These are phyloP conservation scores for Proales similis DNA, from an alignment of 1,140 invertebrate species.

Conservation along the genomic window DNA sequence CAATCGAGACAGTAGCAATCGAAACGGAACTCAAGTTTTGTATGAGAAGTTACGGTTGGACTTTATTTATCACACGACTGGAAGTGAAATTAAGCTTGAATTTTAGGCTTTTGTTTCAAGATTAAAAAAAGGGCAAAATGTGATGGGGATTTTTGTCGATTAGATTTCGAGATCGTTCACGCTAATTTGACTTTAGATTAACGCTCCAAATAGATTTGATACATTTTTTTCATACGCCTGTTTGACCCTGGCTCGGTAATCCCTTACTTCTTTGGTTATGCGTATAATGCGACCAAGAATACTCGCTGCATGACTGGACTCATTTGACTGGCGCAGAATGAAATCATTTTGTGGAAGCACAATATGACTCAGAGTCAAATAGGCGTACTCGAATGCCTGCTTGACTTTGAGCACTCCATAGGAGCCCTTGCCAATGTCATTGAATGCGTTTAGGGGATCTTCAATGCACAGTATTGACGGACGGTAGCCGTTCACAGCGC, in stretches of 20 bases:
- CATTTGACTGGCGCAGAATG: conserved; percentile 61
- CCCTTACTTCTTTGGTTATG: conserved; percentile 18
- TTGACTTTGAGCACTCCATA: conserved; percentile 82
- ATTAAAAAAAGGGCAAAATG: too few relatives aligned
- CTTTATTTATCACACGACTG: too few relatives aligned
- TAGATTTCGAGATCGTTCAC: too few relatives aligned
- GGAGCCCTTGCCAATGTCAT: conserved; percentile 89
- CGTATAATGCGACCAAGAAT: conserved; percentile 22
- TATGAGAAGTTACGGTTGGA: too few relatives aligned
- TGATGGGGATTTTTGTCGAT: too few relatives aligned
- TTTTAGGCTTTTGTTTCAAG: too few relatives aligned
- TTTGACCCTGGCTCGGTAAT: conserved; percentile 35
- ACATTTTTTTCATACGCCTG: conserved; percentile 19
- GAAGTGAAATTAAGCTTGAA: too few relatives aligned
- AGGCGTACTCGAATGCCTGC: conserved; percentile 89
- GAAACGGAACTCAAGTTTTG: too few relatives aligned
- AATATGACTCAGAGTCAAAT: conserved; percentile 61
- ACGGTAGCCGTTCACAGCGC: conserved; percentile 53
- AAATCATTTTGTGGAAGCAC: conserved; percentile 45
- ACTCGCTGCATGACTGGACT: conserved; percentile 39
- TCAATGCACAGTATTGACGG: conserved; percentile 90
- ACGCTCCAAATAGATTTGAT: too few relatives aligned
- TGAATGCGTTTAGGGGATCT: conserved; percentile 81
- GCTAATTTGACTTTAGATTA: too few relatives aligned
- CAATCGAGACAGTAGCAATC: too few relatives aligned